Percentiles rank a stretch among this genome's conserved stretches.
These are phyloP conservation scores for Limosa lapponica DNA, from an alignment of 2,797 vertebrate genomes.

Conservation along the genomic window DNA sequence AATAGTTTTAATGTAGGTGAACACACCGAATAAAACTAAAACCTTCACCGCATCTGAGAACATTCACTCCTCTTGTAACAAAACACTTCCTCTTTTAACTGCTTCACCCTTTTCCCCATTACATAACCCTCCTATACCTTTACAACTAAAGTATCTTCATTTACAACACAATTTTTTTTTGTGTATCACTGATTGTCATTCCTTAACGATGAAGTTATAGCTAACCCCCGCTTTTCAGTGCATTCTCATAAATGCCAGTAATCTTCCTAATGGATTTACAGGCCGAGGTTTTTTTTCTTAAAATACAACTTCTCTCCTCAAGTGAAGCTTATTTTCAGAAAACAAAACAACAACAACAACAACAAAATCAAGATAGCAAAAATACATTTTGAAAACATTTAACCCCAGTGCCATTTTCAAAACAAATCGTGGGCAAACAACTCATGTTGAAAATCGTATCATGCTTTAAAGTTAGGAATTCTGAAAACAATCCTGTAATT, in stretches of 20 bases:
- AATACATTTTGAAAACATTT: background rate
- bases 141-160: background rate
- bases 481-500: background rate
- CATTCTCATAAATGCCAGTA: background rate
- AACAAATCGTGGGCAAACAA: background rate
- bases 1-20: background rate
- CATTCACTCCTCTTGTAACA: background rate
- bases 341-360: background rate
- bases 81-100: background rate
- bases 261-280: background rate
- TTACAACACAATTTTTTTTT: background rate
- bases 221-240: background rate
- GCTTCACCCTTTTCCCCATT: background rate
- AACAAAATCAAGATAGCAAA: background rate
- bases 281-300: background rate
- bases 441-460: background rate
- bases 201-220: background rate
- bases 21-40: background rate
- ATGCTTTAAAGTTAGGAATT: background rate
- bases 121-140: background rate
- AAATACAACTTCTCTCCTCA: background rate
- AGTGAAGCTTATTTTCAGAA: background rate
- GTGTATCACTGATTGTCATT: background rate
- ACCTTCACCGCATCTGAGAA: background rate
- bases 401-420: background rate